These are phyloP conservation scores for Lasioglossum zephyrum DNA, from an alignment of 2,888 invertebrate species.

Conservation along the genomic window DNA sequence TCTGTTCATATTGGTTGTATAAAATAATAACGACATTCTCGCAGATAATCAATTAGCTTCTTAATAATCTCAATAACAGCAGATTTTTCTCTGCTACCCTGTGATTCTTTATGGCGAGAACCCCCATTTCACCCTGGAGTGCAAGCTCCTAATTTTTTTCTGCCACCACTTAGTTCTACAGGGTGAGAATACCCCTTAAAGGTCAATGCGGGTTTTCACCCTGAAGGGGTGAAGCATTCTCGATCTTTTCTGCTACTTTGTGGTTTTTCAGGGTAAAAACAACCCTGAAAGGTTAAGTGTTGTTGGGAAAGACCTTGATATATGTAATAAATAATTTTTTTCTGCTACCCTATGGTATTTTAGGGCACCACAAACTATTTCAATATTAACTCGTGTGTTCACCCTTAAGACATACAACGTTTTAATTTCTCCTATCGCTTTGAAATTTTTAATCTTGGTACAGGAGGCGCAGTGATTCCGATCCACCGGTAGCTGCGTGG, in stretches of 20 bases:
- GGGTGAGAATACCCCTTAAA: neutral
- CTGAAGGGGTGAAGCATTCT: neutral
- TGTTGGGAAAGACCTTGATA: neutral
- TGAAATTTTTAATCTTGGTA: neutral
- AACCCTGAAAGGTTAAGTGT: neutral
- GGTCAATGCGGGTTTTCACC: neutral
- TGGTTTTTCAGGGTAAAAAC: neutral
- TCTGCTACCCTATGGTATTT: neutral
- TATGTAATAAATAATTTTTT: neutral
- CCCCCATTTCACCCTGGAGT: neutral
- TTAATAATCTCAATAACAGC: neutral
- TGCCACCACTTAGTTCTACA: neutral
- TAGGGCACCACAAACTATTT: neutral
- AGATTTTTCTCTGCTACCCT: neutral
- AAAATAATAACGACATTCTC: neutral
- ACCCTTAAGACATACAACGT: neutral
- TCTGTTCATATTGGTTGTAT: neutral
- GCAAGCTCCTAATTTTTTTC: neutral
- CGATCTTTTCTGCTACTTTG: neutral
- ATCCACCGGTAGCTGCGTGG: neutral
- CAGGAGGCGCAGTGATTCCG: neutral
- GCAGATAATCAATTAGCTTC: no score
- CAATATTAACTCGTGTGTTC: neutral
- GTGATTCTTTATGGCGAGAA: neutral
- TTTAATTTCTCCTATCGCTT: neutral